Base-by-base conservation (phyloP, 92 coral and sea anemone species). In the Parazoanthus atlanticus region DNA sequence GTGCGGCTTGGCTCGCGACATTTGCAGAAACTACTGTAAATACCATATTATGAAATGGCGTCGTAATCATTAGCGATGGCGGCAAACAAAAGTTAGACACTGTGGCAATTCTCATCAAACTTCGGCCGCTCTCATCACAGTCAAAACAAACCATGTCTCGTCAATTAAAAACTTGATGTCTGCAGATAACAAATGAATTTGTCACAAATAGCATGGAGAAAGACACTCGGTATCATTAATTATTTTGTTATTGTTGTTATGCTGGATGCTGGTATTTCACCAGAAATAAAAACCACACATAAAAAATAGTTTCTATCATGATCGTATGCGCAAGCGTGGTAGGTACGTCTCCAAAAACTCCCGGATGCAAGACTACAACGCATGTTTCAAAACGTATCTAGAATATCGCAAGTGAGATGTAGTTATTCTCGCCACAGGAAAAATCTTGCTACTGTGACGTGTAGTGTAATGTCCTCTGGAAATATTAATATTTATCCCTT, bases 131-230 rank as follows among this genome's bases (percentile, higher is more conserved):
- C 58, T 52, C 19, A 52, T 52, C 58, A 52, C 58, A 52, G 17
- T 52, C 58, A 52, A 52, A 15, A 52, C 19, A 52, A 52, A 52
- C 19, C 58, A 52, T 12, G 74, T 69, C 31, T 69, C 74, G 72
- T 46, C 6, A 46, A 46, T 46, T 46, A 46, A 8, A 36, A 46
- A 46, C 82, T 49, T 29, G 83, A 79, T 79, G 61, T 49, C 36
- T 29, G 83, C 31, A 79, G 83, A 49, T 79, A 79, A 52, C 67
- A 52, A 8, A 49, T 41, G 31, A 46, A 79, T 79, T 79, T 79
- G 40, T 79, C 31, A 79, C 30, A 79, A 19, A 52, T 19, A 52
- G 12, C 58, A 16, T 13, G 3, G 29, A 12, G 26, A 79, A 49
- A 34, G 66, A 79, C 67, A 47, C 15, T 79, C 26, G n/a, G 66